Evolutionary conservation across 2,797 vertebrate species (phyloP).

Genomic region (Margarornis squamiger): DNA sequence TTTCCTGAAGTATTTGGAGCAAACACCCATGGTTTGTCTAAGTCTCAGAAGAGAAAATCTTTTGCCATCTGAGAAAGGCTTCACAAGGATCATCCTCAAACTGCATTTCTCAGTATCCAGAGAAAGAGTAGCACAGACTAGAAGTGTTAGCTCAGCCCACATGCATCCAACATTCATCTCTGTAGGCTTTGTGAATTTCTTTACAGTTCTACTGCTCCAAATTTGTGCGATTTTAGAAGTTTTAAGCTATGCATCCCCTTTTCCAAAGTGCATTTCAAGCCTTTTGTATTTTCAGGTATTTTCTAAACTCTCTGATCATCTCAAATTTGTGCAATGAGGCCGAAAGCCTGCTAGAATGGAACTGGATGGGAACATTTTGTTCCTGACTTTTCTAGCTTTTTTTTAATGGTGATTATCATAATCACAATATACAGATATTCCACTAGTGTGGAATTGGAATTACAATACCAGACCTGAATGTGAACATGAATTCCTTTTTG

Average conservation of each 20-base stretch:
- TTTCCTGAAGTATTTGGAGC: background rate
- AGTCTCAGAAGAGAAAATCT: background rate
- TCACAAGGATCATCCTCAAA: fast-evolving
- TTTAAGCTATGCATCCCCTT: background rate
- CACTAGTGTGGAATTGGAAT: fast-evolving
- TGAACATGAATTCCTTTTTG: background rate
- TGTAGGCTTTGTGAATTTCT: background rate
- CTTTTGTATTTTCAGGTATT: background rate
- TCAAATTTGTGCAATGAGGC: background rate
- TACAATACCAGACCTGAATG: background rate
- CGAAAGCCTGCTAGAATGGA: background rate
- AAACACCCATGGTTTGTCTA: background rate
- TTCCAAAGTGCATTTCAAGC: background rate
- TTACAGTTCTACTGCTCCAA: background rate
- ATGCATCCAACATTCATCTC: background rate
- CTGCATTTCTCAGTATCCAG: background rate
- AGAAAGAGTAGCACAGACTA: background rate
- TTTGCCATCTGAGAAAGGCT: background rate
- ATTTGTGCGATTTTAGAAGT: background rate
- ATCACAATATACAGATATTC: background rate
- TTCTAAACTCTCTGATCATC: background rate
- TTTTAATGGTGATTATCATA: background rate
- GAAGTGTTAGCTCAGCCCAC: background rate
- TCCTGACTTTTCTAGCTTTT: background rate
- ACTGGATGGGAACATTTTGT: background rate